These are phyloP conservation scores for Sicus ferrugineus DNA, from an alignment of 2,888 invertebrate genomes.

Conservation along the genomic window DNA sequence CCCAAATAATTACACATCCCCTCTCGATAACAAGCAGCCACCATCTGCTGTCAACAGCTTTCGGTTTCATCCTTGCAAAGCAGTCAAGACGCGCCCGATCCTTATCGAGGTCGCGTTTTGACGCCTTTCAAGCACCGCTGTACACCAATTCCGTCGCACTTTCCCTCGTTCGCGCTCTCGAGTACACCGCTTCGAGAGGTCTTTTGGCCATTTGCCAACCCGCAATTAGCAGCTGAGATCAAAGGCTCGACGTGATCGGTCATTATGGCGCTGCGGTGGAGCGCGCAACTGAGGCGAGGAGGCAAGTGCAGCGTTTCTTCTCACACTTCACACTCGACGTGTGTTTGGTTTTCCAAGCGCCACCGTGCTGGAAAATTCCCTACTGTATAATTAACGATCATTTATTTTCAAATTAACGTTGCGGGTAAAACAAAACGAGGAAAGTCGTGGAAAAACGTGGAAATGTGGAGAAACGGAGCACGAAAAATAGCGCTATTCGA, in stretches of 20 bases:
- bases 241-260: conserved; percentile 56
- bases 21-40: too few species aligned
- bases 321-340: conserved; percentile 41
- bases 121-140: too few species aligned
- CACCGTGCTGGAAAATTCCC: conserved; percentile 20
- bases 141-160: too few species aligned
- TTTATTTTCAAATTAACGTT: conserved; percentile 55
- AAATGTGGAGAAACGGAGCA: not conserved
- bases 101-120: too few species aligned
- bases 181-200: too few species aligned
- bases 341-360: not conserved
- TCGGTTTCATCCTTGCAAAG: too few species aligned
- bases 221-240: conserved; percentile 48
- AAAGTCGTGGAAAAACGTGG: not conserved
- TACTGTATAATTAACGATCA: conserved; percentile 56
- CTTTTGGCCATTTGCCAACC: not conserved
- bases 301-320: conserved; percentile 47
- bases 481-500: too few species aligned
- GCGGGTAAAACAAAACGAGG: conserved; percentile 8
- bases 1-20: too few species aligned
- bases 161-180: too few species aligned
- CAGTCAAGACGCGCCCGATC: too few species aligned
- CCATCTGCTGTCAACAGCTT: too few species aligned
- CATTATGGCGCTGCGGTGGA: conserved; percentile 34
- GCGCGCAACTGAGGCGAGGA: not conserved